Conservation (phyloP, 2,797 vertebrate genomes). For the Sebastes alutus region DNA sequence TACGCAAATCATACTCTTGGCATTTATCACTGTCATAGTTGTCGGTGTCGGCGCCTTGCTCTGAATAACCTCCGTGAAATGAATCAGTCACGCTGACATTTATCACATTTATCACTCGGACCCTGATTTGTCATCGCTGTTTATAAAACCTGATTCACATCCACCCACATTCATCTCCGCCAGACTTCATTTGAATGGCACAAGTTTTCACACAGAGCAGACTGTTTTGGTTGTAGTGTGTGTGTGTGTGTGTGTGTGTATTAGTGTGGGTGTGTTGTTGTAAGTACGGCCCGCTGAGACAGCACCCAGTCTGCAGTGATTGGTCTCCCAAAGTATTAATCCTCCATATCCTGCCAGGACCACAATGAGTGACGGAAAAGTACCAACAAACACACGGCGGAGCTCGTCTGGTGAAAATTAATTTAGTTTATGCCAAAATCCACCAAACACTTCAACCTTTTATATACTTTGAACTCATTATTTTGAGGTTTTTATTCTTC, state of each 20-base stretch:
- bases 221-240: constrained; percentile 21
- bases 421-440: not conserved
- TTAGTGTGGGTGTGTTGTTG: constrained; percentile 10
- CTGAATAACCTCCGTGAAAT: constrained; percentile 51
- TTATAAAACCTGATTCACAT: constrained; percentile 58
- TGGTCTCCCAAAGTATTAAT: constrained; percentile 38
- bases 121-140: constrained; percentile 40
- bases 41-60: constrained; percentile 20
- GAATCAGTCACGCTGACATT: constrained; percentile 61
- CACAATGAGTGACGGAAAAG: constrained; percentile 2
- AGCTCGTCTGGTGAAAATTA: not conserved
- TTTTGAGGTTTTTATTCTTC: not conserved
- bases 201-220: constrained; percentile 35
- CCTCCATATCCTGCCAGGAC: constrained; percentile 40
- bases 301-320: constrained; percentile 25
- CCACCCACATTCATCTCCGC: constrained; percentile 36
- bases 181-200: constrained; percentile 36
- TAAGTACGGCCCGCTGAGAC: constrained; percentile 19
- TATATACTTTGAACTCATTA: not conserved
- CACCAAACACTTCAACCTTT: not conserved
- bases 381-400: constrained; percentile 12
- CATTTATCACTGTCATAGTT: constrained; percentile 65
- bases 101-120: constrained; percentile 47
- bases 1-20: constrained; percentile 46
- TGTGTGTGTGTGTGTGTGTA: constrained; percentile 3